A percentile compares a stretch with the other conserved stretches of the same genome.
Conservation (phyloP, 1,140 invertebrate species). For the Bombus polaris region DNA sequence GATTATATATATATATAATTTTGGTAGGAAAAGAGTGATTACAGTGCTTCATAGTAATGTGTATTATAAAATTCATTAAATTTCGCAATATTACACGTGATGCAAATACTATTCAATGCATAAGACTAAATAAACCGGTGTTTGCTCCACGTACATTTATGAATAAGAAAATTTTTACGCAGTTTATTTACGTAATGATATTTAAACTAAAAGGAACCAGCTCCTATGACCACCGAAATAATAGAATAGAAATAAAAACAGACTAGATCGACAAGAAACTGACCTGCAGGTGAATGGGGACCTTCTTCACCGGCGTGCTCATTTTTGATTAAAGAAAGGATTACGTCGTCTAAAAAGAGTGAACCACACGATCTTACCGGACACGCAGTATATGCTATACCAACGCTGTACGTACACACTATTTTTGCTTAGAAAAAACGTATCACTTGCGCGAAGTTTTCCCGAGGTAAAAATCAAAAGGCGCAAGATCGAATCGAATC, state of each 20-base stretch:
- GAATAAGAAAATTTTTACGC: background rate
- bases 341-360: background rate
- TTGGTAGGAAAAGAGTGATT: background rate
- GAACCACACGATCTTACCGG: background rate
- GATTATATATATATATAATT: background rate
- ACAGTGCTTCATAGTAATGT: background rate
- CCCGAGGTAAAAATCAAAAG: background rate
- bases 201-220: background rate
- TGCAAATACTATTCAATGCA: background rate
- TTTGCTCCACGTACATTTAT: background rate
- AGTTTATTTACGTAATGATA: slow-evolving; percentile 2
- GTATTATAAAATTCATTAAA: background rate
- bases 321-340: slow-evolving; percentile 67
- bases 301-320: slow-evolving; percentile 92
- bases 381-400: background rate
- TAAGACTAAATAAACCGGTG: slow-evolving; percentile 18
- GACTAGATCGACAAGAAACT: slow-evolving; percentile 68
- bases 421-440: slow-evolving; percentile 19
- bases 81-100: background rate
- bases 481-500: slow-evolving; percentile 18
- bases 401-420: slow-evolving; percentile 12
- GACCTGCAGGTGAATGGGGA: slow-evolving; percentile 96
- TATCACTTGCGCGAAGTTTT: slow-evolving; percentile 24
- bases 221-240: background rate
- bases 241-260: slow-evolving; percentile 1